Conservation (phyloP, 30 jellyfish, hydroid and myxozoan genomes). For the Clytia hemisphaerica region DNA sequence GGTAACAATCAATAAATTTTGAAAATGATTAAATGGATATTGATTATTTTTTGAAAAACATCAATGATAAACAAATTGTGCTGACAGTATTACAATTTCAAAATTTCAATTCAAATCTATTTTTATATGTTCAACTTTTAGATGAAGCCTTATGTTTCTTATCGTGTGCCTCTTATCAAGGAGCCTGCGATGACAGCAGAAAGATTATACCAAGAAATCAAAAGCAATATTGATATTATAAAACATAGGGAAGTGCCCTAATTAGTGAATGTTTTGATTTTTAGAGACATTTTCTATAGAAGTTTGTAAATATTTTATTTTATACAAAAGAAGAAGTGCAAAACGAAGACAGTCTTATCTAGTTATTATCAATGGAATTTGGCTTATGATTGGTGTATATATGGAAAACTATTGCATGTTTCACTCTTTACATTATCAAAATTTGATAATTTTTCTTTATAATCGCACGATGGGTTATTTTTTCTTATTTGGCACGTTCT, state of each 20-base stretch:
- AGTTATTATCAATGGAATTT: too few species aligned
- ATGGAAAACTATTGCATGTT: too few species aligned
- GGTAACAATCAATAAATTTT: slow-evolving; percentile 16
- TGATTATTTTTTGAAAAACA: not conserved
- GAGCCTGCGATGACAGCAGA: slow-evolving; percentile 68
- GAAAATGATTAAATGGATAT: not conserved
- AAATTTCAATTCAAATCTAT: not conserved
- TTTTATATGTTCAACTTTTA: slow-evolving; percentile 5
- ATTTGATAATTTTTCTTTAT: too few species aligned
- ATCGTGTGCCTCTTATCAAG: slow-evolving; percentile 53
- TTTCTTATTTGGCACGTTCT: too few species aligned
- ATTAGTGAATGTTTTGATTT: not conserved
- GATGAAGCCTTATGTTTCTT: slow-evolving; percentile 93
- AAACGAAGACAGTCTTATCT: too few species aligned
- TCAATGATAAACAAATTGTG: not conserved
- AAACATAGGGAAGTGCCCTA: slow-evolving; percentile 75
- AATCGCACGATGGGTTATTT: too few species aligned
- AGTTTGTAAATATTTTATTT: not conserved
- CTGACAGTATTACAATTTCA: not conserved
- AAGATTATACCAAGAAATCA: slow-evolving; percentile 47
- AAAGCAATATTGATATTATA: slow-evolving; percentile 42
- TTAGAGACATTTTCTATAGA: too few species aligned
- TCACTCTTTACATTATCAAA: too few species aligned
- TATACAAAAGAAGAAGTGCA: too few species aligned
- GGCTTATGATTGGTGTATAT: too few species aligned